Evolutionary conservation across 2,797 vertebrate species (phyloP).

Genomic region (Enteromius treurensis): DNA sequence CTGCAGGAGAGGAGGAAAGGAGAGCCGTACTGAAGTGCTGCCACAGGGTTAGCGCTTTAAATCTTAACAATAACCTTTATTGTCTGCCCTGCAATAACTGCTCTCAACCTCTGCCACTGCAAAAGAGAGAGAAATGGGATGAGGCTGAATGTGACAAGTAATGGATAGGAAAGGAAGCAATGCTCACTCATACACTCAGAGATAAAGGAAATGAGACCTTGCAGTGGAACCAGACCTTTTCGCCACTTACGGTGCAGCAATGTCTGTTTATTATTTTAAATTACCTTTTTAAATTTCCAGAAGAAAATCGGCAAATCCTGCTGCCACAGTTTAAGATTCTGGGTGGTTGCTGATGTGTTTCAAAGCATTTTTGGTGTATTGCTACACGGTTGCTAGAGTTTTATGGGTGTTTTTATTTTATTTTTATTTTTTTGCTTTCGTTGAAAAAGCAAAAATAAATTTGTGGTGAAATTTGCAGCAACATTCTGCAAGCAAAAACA

Average conservation of each 20-base stretch:
- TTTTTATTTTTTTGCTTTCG: neutral
- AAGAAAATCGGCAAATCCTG: neutral
- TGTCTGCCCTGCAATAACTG: slow-evolving; percentile 51
- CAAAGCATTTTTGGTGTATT: neutral
- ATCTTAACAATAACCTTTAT: slow-evolving; percentile 55
- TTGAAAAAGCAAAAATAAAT: neutral
- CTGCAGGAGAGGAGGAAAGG: slow-evolving; percentile 5
- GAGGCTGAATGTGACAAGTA: slow-evolving; percentile 35
- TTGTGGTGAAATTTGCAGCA: neutral
- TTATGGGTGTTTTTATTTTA: neutral
- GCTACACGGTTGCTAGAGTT: neutral
- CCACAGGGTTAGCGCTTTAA: slow-evolving; percentile 49
- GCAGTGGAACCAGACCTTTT: neutral
- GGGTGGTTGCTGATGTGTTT: neutral
- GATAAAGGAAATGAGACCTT: slow-evolving; percentile 21
- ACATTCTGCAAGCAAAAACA: neutral
- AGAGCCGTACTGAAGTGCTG: slow-evolving; percentile 24
- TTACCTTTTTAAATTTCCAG: neutral
- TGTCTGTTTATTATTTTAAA: neutral
- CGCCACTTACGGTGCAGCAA: neutral
- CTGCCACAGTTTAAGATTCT: neutral
- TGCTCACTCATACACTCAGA: neutral
- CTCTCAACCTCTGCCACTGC: slow-evolving; percentile 44
- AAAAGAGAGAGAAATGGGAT: slow-evolving; percentile 13
- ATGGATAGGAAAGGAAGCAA: slow-evolving; percentile 17